Conservation (phyloP, 2,888 invertebrate species). For the Amphipyra tragopoginis region DNA sequence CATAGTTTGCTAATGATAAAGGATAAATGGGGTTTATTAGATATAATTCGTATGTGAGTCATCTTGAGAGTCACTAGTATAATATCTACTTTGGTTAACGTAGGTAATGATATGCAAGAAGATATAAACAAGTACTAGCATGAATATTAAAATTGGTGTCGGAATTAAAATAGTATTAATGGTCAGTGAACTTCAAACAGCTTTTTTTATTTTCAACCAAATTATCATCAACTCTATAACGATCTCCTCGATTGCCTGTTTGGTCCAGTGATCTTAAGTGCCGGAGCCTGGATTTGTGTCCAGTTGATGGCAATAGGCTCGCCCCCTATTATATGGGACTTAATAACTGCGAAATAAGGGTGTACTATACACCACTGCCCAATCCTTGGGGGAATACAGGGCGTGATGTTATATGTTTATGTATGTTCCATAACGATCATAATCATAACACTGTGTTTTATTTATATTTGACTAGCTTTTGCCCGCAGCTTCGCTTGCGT, state of each 20-base stretch:
- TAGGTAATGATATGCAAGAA: constrained; percentile 26
- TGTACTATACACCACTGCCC: too few relatives aligned
- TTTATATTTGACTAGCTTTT: background rate
- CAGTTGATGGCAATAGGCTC: too few relatives aligned
- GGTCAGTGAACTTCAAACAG: constrained; percentile 49
- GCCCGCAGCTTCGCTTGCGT: too few relatives aligned
- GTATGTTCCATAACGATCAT: too few relatives aligned
- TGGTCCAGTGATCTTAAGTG: too few relatives aligned
- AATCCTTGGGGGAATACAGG: too few relatives aligned
- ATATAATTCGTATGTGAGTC: constrained; percentile 33
- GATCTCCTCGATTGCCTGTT: too few relatives aligned
- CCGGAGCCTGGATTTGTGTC: too few relatives aligned
- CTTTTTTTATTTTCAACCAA: constrained; percentile 11
- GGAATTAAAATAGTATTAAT: constrained; percentile 40
- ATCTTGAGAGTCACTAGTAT: constrained; percentile 3
- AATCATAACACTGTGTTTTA: too few relatives aligned
- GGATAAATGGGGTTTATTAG: constrained; percentile 26
- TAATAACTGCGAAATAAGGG: too few relatives aligned
- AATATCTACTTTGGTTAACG: constrained; percentile 28
- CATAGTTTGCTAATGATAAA: constrained; percentile 46
- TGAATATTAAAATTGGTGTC: constrained; percentile 35
- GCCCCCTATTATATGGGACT: too few relatives aligned
- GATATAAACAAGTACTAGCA: constrained; percentile 20
- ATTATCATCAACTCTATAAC: constrained; percentile 1
- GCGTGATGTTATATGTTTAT: too few relatives aligned